Evolutionary conservation across 2,888 invertebrate species (phyloP).

Genomic region (Eristalinus sepulchralis): DNA sequence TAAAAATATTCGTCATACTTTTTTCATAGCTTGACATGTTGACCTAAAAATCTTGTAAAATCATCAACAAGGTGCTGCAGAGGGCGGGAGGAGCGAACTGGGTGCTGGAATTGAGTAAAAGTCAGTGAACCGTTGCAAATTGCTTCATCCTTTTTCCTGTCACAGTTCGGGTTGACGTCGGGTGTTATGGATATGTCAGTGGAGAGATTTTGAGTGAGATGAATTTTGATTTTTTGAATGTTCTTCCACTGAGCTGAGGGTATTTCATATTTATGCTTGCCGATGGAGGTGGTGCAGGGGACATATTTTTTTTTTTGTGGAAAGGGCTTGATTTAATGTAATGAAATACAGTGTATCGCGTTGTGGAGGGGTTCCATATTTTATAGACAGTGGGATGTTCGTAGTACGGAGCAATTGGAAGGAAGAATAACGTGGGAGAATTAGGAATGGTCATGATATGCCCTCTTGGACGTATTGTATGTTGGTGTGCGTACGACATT

Average conservation of each 20-base stretch:
- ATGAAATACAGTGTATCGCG: conserved; percentile 49
- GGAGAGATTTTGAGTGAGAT: conserved; percentile 56
- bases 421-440: background rate
- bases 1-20: conserved; percentile 62
- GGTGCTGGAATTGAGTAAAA: conserved; percentile 52
- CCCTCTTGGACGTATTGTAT: no score
- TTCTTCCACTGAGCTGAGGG: background rate
- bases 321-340: conserved; percentile 21
- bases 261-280: conserved; percentile 10
- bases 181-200: conserved; percentile 20
- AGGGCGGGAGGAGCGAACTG: background rate
- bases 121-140: conserved; percentile 65
- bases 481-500: no score
- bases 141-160: conserved; percentile 66
- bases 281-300: background rate
- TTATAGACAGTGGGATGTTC: background rate
- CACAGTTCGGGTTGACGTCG: conserved; percentile 38
- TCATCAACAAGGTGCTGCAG: conserved; percentile 48
- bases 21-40: conserved; percentile 60
- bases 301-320: background rate
- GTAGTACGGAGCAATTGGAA: background rate
- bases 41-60: conserved; percentile 71
- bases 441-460: no score
- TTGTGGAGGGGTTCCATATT: background rate
- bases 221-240: conserved; percentile 61